Evolutionary conservation across 2,797 vertebrate species (phyloP).

Genomic region (Lutra lutra): DNA sequence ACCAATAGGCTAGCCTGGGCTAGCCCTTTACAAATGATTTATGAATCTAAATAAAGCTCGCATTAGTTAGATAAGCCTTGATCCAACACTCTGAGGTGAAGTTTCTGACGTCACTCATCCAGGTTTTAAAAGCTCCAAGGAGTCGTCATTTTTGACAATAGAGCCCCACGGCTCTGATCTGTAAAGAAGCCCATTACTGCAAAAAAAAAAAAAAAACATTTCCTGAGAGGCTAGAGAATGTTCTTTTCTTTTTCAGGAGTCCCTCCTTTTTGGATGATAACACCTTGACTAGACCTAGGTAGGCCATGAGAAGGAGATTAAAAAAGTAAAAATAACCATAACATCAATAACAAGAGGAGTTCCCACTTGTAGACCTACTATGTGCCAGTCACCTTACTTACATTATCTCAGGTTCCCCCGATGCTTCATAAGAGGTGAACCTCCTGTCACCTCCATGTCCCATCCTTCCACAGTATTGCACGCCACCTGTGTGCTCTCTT

Average conservation of each 20-base stretch:
- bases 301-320: neutral
- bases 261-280: neutral
- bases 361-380: neutral
- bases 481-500: neutral
- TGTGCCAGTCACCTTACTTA: neutral
- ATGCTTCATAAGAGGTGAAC: neutral
- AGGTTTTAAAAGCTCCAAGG: neutral
- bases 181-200: neutral
- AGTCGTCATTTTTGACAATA: neutral
- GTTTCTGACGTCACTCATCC: neutral
- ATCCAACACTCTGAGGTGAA: neutral
- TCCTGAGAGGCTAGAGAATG: neutral
- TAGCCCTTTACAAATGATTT: neutral
- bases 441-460: fast-evolving
- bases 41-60: neutral
- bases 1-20: neutral
- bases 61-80: neutral
- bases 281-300: neutral
- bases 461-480: neutral
- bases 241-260: neutral
- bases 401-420: neutral
- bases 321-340: neutral
- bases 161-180: neutral
- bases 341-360: neutral
- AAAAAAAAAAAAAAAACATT: constrained; percentile 10